Evolutionary conservation across 2,113 vertebrate species (phyloP), one percentile per base, ranked within the genome.

Genomic region (Hemibagrus wyckioides): DNA sequence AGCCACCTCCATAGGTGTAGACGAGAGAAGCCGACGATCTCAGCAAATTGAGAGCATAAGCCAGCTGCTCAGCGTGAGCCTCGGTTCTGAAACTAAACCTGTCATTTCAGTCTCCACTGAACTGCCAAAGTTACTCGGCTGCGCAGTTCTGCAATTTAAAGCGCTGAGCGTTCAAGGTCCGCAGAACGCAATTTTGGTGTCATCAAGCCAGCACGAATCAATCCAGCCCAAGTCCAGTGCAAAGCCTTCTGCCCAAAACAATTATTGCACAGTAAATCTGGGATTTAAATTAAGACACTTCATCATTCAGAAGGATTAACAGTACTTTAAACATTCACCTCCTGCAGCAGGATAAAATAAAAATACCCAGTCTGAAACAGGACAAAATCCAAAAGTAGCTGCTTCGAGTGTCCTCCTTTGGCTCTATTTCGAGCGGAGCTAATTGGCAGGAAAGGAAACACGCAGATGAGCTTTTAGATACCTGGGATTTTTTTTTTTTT

Each of bases 401-500:
- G 7, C 44, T 41, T 67, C 61, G 82, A 25, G 76, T 75, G 44
- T 73, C 85, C 86, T 77, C 85, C 48, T 86, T 84, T 50, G 54
- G 76, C 77, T 69, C 50, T 85, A 80, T 88, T 80, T 84, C 86
- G 69, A 84, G 77, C 48, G 61, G 59, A 15, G 79, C 67, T 86
- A 87, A 88, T 89, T 89, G 82, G 52, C 57, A 76, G 54, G 44
- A 48, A 48, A 59, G 21, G 14, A 77, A 77, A 82, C 86, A 83
- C 65, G 83, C 83, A 83, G 87, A 87, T 65, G 67, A 80, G 80
- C 75, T 33, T 80, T 86, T 79, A 93, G 92, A 90, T 91, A 87
- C 23, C 61, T 52, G 30, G 6, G 92, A 90, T 92, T 69, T 69
- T 80, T 83, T 80, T 80, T 92, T 87, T 86, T 83, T 91, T 90